phyloP scores from a whole-genome alignment of 1,140 invertebrate genomes.

The Diabrotica virgifera region DNA sequence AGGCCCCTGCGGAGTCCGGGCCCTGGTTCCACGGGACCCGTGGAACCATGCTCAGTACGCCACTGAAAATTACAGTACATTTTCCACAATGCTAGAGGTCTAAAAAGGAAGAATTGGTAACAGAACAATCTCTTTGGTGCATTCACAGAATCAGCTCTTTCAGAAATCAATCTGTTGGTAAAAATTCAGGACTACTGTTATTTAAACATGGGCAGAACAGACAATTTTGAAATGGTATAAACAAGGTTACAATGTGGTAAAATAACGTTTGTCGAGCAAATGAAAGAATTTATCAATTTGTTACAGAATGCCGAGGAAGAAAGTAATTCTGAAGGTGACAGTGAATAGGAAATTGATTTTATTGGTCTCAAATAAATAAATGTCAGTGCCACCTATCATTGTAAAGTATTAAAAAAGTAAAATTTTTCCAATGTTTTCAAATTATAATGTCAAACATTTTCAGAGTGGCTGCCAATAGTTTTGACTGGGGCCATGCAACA shows the following conservation, averaged over 20 bases:
- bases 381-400: constrained; percentile 41
- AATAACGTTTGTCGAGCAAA: constrained; percentile 94
- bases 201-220: constrained; percentile 96
- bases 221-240: constrained; percentile 92
- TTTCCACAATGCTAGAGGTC: too few relatives aligned
- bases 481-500: too few relatives aligned
- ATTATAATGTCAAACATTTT: constrained; percentile 37
- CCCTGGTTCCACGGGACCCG: too few relatives aligned
- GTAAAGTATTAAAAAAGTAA: constrained; percentile 36
- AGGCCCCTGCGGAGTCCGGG: too few relatives aligned
- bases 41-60: too few relatives aligned
- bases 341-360: constrained; percentile 36
- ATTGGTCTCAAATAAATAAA: constrained; percentile 15
- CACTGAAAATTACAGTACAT: too few relatives aligned
- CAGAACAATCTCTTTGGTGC: constrained; percentile 86
- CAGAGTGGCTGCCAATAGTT: constrained; percentile 38
- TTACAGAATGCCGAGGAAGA: constrained; percentile 93
- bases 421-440: constrained; percentile 45
- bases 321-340: constrained; percentile 52
- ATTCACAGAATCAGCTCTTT: constrained; percentile 77
- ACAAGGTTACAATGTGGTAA: constrained; percentile 89
- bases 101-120: constrained; percentile 69
- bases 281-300: constrained; percentile 97
- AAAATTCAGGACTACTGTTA: constrained; percentile 97
- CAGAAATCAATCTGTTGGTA: constrained; percentile 82